Evolutionary conservation across 2,113 vertebrate species (phyloP).

Genomic region (Coptodon bakossiorum): DNA sequence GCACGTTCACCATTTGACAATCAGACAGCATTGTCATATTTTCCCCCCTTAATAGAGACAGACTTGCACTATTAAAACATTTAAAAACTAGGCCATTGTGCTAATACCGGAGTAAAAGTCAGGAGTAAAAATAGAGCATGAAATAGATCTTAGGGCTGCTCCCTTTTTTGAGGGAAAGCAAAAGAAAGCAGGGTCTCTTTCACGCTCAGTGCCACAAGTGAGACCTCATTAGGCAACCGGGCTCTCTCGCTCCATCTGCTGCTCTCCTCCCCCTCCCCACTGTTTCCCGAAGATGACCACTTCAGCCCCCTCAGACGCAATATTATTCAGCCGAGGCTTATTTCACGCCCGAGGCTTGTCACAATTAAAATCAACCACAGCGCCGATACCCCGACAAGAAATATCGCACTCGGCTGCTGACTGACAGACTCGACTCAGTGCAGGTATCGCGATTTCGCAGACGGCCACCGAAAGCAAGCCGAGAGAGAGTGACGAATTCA

Average conservation of each 20-base stretch:
- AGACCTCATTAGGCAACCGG: conserved; percentile 63
- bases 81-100: conserved; percentile 70
- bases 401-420: background rate
- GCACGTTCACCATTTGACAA: background rate
- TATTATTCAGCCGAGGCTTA: background rate
- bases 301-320: conserved; percentile 24
- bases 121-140: conserved; percentile 73
- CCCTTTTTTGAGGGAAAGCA: conserved; percentile 58
- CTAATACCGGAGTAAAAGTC: conserved; percentile 72
- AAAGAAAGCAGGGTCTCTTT: conserved; percentile 46
- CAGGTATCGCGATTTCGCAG: conserved; percentile 17
- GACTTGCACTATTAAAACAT: conserved; percentile 40
- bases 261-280: conserved; percentile 24
- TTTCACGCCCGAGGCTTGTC: background rate
- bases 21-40: conserved; percentile 10
- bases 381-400: background rate
- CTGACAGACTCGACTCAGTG: background rate
- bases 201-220: conserved; percentile 44
- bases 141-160: conserved; percentile 76
- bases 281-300: conserved; percentile 52
- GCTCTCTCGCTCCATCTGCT: conserved; percentile 60
- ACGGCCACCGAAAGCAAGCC: conserved; percentile 10
- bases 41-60: conserved; percentile 13
- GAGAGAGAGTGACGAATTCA: conserved; percentile 37
- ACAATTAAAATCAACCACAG: background rate